Percentiles rank a stretch among this genome's conserved stretches.
These are phyloP conservation scores for Hydrotaea cyrtoneurina DNA, from an alignment of 2,888 invertebrate genomes.

Conservation along the genomic window DNA sequence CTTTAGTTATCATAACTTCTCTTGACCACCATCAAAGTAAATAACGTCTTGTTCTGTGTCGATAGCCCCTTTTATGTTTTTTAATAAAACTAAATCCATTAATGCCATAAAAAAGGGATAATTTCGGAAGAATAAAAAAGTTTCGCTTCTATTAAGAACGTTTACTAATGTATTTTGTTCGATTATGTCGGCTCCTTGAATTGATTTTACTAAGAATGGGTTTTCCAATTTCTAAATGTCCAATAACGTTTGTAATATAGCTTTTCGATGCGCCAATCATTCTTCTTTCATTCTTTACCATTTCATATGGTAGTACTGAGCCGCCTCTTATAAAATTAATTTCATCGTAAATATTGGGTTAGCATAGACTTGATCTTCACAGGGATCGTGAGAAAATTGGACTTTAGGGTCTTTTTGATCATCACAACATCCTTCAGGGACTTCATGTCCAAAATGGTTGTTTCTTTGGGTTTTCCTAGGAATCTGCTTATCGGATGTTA, in stretches of 20 bases:
- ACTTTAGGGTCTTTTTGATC: too few species aligned
- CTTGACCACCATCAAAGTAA: constrained; percentile 34
- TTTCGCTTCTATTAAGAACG: constrained; percentile 52
- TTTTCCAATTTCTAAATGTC: constrained; percentile 33
- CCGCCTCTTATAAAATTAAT: constrained; percentile 35
- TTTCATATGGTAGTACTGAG: constrained; percentile 37
- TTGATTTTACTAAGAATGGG: constrained; percentile 45
- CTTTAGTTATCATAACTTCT: constrained; percentile 36
- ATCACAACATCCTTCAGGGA: background rate
- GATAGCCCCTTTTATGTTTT: constrained; percentile 41
- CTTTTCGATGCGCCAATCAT: constrained; percentile 53
- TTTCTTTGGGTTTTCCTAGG: constrained; percentile 20
- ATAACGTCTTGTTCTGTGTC: constrained; percentile 1
- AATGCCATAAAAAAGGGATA: constrained; percentile 62
- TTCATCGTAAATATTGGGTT: constrained; percentile 44
- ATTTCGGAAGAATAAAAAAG: constrained; percentile 55
- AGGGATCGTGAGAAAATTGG: background rate
- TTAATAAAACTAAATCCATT: constrained; percentile 62
- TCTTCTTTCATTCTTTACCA: constrained; percentile 41
- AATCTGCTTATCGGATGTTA: background rate
- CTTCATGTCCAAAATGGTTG: constrained; percentile 11
- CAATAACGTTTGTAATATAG: constrained; percentile 56
- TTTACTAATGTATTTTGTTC: constrained; percentile 38
- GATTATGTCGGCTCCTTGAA: constrained; percentile 45
- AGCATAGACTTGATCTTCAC: background rate